phyloP scores from a whole-genome alignment of 2,113 vertebrate species.

The Xenotilapia leptura region DNA sequence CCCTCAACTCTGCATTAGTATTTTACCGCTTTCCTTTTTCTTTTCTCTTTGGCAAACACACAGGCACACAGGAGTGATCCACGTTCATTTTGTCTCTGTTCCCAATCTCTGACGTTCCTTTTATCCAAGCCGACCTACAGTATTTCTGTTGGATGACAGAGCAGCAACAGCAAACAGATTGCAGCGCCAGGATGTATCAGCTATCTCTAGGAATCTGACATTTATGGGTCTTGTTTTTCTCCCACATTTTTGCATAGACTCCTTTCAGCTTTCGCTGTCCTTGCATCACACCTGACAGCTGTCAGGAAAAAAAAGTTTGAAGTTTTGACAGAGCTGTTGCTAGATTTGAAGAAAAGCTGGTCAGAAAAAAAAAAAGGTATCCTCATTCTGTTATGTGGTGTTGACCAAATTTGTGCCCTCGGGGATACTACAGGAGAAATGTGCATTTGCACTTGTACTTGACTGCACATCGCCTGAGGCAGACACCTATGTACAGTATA shows the following conservation, averaged over 20 bases:
- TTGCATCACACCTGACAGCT: slow-evolving; percentile 37
- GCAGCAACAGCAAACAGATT: slow-evolving; percentile 26
- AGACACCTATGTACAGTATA: not conserved
- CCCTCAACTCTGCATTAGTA: not conserved
- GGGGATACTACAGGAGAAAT: slow-evolving; percentile 1
- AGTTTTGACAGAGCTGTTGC: not conserved
- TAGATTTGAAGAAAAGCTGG: slow-evolving; percentile 1
- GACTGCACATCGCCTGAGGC: slow-evolving; percentile 34
- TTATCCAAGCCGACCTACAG: slow-evolving; percentile 9
- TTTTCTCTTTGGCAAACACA: not conserved
- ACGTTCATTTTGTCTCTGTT: slow-evolving; percentile 21
- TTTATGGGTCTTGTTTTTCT: slow-evolving; percentile 44
- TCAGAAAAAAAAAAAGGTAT: not conserved
- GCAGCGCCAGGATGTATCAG: slow-evolving; percentile 28
- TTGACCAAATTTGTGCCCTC: slow-evolving; percentile 29
- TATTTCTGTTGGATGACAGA: slow-evolving; percentile 40
- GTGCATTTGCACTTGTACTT: slow-evolving; percentile 33
- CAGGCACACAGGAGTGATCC: not conserved
- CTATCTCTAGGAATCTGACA: slow-evolving; percentile 54
- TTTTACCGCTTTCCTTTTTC: not conserved
- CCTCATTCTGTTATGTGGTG: not conserved
- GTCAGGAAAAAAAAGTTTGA: slow-evolving; percentile 27
- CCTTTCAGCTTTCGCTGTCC: slow-evolving; percentile 34
- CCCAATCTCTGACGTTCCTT: slow-evolving; percentile 7
- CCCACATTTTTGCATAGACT: slow-evolving; percentile 33